A percentile compares a stretch with the other conserved stretches of the same genome.
Conservation (phyloP, 2,888 invertebrate species). For the Eupithecia dodoneata region DNA sequence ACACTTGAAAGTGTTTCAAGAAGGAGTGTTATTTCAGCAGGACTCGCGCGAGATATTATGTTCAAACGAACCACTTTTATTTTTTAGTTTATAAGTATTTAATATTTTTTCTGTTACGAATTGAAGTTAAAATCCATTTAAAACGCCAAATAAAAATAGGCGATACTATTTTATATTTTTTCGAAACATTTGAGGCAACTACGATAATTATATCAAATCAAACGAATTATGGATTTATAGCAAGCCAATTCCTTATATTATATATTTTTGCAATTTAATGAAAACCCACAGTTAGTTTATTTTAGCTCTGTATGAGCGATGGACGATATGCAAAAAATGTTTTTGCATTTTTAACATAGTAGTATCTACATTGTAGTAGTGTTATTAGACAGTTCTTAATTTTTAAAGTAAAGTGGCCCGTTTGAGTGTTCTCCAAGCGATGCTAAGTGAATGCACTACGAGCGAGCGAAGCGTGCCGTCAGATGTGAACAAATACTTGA, state of each 20-base stretch:
- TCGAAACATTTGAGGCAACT: neutral
- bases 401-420: neutral
- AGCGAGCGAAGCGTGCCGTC: constrained; percentile 5
- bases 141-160: neutral
- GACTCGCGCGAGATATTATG: neutral
- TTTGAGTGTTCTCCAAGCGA: neutral
- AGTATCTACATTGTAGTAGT: neutral
- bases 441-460: constrained; percentile 2
- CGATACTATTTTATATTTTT: neutral
- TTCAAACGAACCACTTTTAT: neutral
- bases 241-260: neutral
- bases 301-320: neutral
- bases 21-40: constrained; percentile 1
- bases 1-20: constrained; percentile 3
- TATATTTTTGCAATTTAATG: neutral
- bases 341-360: neutral
- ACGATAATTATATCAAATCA: neutral
- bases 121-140: neutral
- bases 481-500: neutral
- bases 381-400: neutral
- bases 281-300: neutral
- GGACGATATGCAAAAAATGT: neutral
- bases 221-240: neutral
- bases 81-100: neutral
- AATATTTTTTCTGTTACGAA: neutral